Base-by-base conservation (phyloP, 2,113 vertebrate species). In the Willisornis vidua region DNA sequence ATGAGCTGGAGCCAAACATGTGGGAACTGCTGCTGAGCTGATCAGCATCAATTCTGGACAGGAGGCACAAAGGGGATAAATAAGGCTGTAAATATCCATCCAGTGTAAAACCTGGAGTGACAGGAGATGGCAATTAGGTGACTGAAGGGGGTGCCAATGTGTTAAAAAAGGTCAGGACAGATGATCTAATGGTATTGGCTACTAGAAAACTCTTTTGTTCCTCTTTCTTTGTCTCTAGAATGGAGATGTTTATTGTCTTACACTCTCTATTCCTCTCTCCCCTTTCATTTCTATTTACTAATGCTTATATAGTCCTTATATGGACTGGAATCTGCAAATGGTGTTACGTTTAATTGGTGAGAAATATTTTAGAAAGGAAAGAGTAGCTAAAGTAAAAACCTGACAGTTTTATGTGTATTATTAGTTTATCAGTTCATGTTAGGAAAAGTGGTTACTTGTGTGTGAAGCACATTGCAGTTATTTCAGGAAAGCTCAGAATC, bases 11-110 rank as follows among this genome's bases (percentile, higher is more conserved):
- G 83, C 88, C 90, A 88, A 41, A 58, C 41, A 10, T 87, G 89
- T 55, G 85, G 83, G 81, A 73, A n/a, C 22, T 89, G 80, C 94
- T 74, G 59, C 8, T 71, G 90, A 95, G 83, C 89, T 94, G 65
- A 94, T 79, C 90, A 84, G 90, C 59, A 19, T 76, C 33, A 67
- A 19, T 71, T 62, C n/a, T 81, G 83, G 43, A 17, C 59, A 92
- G 94, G 83, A 87, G 48, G 52, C 83, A 87, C 48, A 37, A 49
- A 6, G 14, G 59, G 54, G 63, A 71, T 90, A 67, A 86, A 84
- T 66, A 37, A 51, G 77, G 72, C 13, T 93, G 88, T 93, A 59
- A 95, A 84, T 77, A 86, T 41, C 51, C 1, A 0, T 66, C 43
- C 12, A 19, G 48, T 67, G 43, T 79, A 14, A 80, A 74, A 35